A percentile compares a stretch with the other conserved stretches of the same genome.
Conservation (phyloP, 2,888 invertebrate genomes). For the Leucozona laternaria region DNA sequence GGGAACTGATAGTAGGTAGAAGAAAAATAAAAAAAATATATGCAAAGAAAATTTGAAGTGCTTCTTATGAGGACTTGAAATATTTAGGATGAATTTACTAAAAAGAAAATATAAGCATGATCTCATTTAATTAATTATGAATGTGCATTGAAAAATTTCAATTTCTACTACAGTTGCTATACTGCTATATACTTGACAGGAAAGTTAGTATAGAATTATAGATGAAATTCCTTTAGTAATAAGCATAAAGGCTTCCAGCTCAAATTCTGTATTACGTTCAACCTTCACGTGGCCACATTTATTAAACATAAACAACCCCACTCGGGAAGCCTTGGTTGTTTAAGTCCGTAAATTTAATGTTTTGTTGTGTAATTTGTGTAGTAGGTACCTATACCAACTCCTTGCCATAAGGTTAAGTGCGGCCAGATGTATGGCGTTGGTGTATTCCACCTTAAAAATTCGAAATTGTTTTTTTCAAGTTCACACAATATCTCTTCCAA, state of each 20-base stretch:
- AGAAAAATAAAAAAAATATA: neutral
- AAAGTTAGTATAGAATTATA: neutral
- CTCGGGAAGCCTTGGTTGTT: too few relatives aligned
- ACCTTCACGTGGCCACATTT: neutral
- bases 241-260: neutral
- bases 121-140: slow-evolving; percentile 15
- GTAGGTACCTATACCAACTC: too few relatives aligned
- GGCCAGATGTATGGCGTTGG: too few relatives aligned
- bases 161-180: neutral
- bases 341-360: too few relatives aligned
- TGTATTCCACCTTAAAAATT: too few relatives aligned
- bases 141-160: neutral
- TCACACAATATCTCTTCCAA: too few relatives aligned
- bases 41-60: slow-evolving; percentile 8
- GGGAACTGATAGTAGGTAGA: neutral
- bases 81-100: slow-evolving; percentile 5
- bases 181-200: neutral
- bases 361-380: too few relatives aligned
- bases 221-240: too few relatives aligned
- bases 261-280: neutral
- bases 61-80: slow-evolving; percentile 16
- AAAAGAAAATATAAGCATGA: neutral
- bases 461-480: too few relatives aligned
- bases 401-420: too few relatives aligned
- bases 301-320: too few relatives aligned